Evolutionary conservation across 2,797 vertebrate species (phyloP), one percentile per base, ranked within the genome.

Genomic region (Loriculus beryllinus): DNA sequence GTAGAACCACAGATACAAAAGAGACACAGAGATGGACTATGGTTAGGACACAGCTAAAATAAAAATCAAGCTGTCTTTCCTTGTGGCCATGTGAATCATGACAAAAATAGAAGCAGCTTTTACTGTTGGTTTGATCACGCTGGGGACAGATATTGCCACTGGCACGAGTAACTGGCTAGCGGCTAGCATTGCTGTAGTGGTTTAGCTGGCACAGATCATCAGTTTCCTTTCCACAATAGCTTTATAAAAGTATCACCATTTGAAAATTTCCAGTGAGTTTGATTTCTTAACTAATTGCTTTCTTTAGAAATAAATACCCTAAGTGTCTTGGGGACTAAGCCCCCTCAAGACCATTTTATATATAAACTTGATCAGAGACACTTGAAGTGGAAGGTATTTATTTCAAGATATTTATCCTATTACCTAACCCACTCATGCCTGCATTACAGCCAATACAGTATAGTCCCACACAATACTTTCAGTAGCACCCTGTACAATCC

Each of bases 101-200:
- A 71, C 56, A 89, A 80, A 96, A 96, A 97, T 90, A 97, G 96
- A 96, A 90, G 93, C 79, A 95, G 82, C 56, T 93, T 92, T 80
- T 95, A 68, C 90, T 82, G 69, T 92, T 92, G 70, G 68, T 91
- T 92, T 96, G 94, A 84, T 93, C 3, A 1, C 70, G 45, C 28
- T 72, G 65, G 69, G 95, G 88, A 96, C 90, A 96, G 79, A 69
- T 88, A 92, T 95, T 88, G 92, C 93, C 81, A 91, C 52, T 88
- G 95, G 96, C 93, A 88, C 25, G 28, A 91, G 87, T 86, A 88
- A 90, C 88, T 95, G 85, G 77, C 94, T 95, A 90, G 91, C 83
- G 94, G 72, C 68, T 88, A 82, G 82, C 77, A 56, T 43, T 82
- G 79, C 86, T 93, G 40, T 22, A 85, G 77, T 75, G 85, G 43